phyloP scores from a whole-genome alignment of 2,113 vertebrate genomes.

The Apodemus speciosus region DNA sequence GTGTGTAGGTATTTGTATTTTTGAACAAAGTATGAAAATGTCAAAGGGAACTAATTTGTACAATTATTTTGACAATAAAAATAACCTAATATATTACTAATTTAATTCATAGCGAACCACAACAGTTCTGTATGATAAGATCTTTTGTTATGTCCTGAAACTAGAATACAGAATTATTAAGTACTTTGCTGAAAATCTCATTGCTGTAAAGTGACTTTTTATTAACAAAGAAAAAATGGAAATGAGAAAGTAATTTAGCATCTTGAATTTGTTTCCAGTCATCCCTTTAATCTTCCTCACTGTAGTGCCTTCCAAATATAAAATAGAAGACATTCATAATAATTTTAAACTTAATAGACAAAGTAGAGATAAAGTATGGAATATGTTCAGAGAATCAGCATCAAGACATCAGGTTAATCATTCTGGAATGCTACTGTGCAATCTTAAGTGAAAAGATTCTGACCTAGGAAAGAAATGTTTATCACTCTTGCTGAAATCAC shows the following conservation, averaged over 20 bases:
- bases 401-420: not conserved
- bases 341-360: not conserved
- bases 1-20: not conserved
- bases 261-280: not conserved
- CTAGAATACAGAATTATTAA: not conserved
- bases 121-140: not conserved
- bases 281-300: slow-evolving; percentile 1
- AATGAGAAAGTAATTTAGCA: not conserved
- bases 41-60: not conserved
- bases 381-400: slow-evolving; percentile 1
- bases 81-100: not conserved
- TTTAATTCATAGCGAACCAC: not conserved
- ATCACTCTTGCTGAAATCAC: slow-evolving; percentile 8
- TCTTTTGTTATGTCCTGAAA: slow-evolving; percentile 4
- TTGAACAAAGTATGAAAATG: not conserved
- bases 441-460: slow-evolving; percentile 21
- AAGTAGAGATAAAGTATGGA: not conserved
- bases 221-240: not conserved
- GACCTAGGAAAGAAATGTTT: slow-evolving; percentile 6
- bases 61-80: not conserved
- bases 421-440: not conserved
- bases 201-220: not conserved
- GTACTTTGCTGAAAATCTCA: not conserved
- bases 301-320: not conserved
- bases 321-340: not conserved